Base-by-base conservation (phyloP, 37 sponge, comb jelly and placozoan species). In the Ephydatia muelleri region DNA sequence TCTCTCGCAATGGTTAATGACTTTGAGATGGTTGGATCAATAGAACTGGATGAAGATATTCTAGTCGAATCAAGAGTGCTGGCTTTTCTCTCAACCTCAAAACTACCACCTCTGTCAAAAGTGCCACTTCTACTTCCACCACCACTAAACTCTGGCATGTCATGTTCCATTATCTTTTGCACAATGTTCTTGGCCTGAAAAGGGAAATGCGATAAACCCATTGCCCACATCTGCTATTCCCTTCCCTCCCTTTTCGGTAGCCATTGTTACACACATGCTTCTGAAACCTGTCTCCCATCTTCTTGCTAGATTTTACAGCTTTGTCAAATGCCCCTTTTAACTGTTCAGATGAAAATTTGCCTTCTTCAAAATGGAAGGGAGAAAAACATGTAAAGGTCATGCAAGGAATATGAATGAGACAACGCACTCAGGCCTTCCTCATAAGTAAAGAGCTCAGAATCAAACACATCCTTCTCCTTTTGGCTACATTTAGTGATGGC, bases 401-500 rank as follows among this genome's bases (percentile, higher is more conserved):
- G 1, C 16, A 13, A 22, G 22, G 31, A 5, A 14, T 13, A 11
- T 72, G 22, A 21, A 11, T 14, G 16, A 19, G 14, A 81, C 36
- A 29, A 70, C 26, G 3, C 69, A 72, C 39, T 22, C 76, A 38
- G 33, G 85, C 90, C 75, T 67, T 90, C 91, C 35, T 90, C 91
- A 70, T 78, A 85, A 25, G 49, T 12, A 16, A 86, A 30, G 4
- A 84, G 79, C 38, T 89, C 95, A 21, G 83, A 38, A 38, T 95
- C 95, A 84, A 95, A 95, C 37, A 89, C 48, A 49, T 95, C 95
- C 48, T 85, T 73, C n/a, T 86, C 83, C 0, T 73, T 64, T 37
- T 65, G 30, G 5, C 73, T 73, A 28, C 73, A 70, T 48, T 91
- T 90, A 57, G 19, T 57, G 36, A 89, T 83, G 36, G 76, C 68